phyloP scores from a whole-genome alignment of 2,888 invertebrate genomes.

The Amiota minor region DNA sequence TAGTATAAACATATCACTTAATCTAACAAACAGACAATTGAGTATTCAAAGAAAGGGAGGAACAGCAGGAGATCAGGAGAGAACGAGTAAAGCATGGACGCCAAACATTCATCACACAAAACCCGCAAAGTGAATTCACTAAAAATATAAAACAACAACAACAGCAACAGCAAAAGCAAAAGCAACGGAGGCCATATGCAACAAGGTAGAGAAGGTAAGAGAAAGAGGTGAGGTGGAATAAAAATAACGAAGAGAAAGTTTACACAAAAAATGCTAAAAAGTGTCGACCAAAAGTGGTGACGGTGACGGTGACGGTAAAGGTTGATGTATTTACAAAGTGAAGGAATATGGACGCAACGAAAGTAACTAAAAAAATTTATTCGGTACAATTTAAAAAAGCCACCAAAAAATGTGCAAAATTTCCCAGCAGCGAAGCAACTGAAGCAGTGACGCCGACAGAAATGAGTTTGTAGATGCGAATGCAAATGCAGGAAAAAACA shows the following conservation, averaged over 20 bases:
- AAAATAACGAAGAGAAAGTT: constrained; percentile 38
- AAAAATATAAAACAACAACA: constrained; percentile 3
- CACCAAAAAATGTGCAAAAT: constrained; percentile 66
- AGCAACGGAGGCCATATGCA: background rate
- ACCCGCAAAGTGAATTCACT: background rate
- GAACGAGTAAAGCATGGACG: background rate
- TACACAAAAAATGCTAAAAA: constrained; percentile 51
- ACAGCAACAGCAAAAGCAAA: background rate
- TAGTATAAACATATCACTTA: constrained; percentile 1
- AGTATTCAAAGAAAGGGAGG: too few relatives aligned
- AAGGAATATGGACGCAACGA: too few relatives aligned
- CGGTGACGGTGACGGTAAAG: constrained; percentile 33
- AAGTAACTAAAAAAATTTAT: constrained; percentile 36
- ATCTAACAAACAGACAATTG: background rate
- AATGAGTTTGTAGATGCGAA: too few relatives aligned
- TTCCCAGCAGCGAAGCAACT: constrained; percentile 56
- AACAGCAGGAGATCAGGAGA: too few relatives aligned
- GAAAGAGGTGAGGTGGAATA: background rate
- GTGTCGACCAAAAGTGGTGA: constrained; percentile 37
- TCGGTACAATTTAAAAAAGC: constrained; percentile 52
- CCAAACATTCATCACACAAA: constrained; percentile 25
- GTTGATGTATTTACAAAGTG: constrained; percentile 19
- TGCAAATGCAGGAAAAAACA: background rate
- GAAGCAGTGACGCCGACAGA: constrained; percentile 2
- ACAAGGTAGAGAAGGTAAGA: too few relatives aligned